Conservation (phyloP, 2,888 invertebrate genomes). For the Diplolepis rosae region DNA sequence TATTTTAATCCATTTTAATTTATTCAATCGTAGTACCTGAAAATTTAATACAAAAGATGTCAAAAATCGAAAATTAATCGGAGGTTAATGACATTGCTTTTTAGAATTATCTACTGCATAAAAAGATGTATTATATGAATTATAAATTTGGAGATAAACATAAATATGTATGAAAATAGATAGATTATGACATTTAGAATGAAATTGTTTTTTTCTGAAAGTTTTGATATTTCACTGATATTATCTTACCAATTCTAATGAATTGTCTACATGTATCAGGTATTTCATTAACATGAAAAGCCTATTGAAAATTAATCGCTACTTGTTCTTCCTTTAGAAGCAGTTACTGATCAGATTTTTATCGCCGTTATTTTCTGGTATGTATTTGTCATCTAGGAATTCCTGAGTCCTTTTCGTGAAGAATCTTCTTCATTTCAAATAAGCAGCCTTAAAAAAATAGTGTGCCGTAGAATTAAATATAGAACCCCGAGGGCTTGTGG, state of each 20-base stretch:
- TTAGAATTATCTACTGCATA: too few relatives aligned
- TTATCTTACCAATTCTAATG: not conserved
- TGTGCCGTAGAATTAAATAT: not conserved
- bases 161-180: too few relatives aligned
- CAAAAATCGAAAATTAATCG: too few relatives aligned
- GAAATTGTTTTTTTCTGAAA: too few relatives aligned
- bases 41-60: too few relatives aligned
- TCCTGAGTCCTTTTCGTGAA: not conserved
- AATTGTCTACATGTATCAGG: not conserved
- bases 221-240: too few relatives aligned
- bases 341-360: not conserved
- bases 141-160: too few relatives aligned
- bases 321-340: not conserved
- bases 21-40: too few relatives aligned
- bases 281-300: not conserved
- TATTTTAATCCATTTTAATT: too few relatives aligned
- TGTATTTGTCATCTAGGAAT: not conserved
- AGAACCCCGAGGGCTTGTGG: not conserved
- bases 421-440: slow-evolving; percentile 6
- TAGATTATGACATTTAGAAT: too few relatives aligned
- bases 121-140: too few relatives aligned
- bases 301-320: not conserved
- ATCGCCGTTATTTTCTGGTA: not conserved
- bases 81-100: too few relatives aligned
- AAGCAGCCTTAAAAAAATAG: not conserved